Percentiles rank a stretch among this genome's conserved stretches.
Evolutionary conservation across 2,797 vertebrate genomes (phyloP).

Genomic region (Diglossa cyanea): DNA sequence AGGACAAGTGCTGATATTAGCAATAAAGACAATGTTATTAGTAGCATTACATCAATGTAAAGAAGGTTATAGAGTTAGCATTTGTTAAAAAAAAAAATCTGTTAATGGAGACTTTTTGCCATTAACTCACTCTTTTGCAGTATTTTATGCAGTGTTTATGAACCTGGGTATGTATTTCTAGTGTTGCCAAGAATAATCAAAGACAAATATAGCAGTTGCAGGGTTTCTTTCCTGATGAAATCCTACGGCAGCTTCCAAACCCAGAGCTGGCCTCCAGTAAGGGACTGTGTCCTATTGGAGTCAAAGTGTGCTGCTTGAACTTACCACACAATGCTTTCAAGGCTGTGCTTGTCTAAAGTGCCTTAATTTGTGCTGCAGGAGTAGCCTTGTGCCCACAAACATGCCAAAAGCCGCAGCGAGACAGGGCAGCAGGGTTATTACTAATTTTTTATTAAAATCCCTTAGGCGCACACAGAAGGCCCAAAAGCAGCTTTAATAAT

Average conservation of each 20-base stretch:
- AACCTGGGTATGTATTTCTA: constrained; percentile 45
- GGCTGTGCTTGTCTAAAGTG: constrained; percentile 73
- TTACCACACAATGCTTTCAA: constrained; percentile 67
- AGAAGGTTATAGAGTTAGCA: constrained; percentile 59
- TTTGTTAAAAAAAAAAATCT: constrained; percentile 32
- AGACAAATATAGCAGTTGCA: constrained; percentile 24
- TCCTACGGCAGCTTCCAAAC: constrained; percentile 63
- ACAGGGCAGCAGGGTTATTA: constrained; percentile 76
- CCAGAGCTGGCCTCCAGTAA: constrained; percentile 54
- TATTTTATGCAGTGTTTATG: constrained; percentile 61
- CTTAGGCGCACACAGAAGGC: constrained; percentile 76
- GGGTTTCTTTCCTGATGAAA: constrained; percentile 42
- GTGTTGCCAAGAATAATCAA: constrained; percentile 48
- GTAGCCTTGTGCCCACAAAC: constrained; percentile 67
- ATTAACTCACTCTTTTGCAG: constrained; percentile 13
- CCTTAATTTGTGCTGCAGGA: constrained; percentile 76
- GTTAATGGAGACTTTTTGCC: constrained; percentile 41
- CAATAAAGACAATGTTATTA: constrained; percentile 59
- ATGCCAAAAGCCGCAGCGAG: constrained; percentile 61
- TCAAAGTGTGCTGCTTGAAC: constrained; percentile 64
- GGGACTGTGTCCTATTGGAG: constrained; percentile 48
- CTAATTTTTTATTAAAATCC: constrained; percentile 85
- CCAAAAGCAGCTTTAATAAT: constrained; percentile 85
- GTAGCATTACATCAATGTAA: constrained; percentile 59
- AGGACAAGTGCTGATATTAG: constrained; percentile 40